Base-by-base conservation (phyloP, 2,888 invertebrate genomes). In the Xestobium rufovillosum region DNA sequence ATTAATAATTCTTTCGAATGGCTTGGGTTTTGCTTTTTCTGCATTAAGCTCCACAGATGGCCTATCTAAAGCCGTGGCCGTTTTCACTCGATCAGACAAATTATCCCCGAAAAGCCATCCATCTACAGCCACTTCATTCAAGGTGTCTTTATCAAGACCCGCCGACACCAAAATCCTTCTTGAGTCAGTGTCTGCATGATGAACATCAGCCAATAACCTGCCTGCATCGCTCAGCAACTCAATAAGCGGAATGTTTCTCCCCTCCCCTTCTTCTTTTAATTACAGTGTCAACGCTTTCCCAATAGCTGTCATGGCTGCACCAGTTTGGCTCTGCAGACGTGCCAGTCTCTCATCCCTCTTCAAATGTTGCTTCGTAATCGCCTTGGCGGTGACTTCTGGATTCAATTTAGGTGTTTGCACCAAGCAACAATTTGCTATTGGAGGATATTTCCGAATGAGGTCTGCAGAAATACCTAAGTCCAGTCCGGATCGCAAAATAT, bases 211-310 rank as follows among this genome's bases (percentile, higher is more conserved):
- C 12, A 35, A 26, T 9, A 35, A 3, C 11, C 29, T 27, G 3
- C 35, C 19, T 6, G 35, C 35, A 30, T 35, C 35, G 10, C 35
- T 35, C 9, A 35, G 19, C 3, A 13, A 11, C 10, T 28, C 12
- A 13, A 35, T 35, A 19, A 8, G 23, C n/a, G n/a, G 23, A n/a
- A 8, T 6, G 6, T 19, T 19, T 6, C n/a, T 14, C 2, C 13
- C n/a, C 14, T 34, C 31, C n/a, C 23, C 32, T 16, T 32, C 36
- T 26, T 36, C 31, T 36, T 26, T 3, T 14, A 39, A 17, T 6
- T 29, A 12, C 6, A 11, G n/a, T 12, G 35, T 30, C 6, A 39
- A 14, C 1, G 26, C 17, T 3, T 3, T 26, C 10, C 39, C 39
- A 16, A 36, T 6, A 1, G 34, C 38, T 14, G 15, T 9, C 2